phyloP scores from a whole-genome alignment of 1,140 invertebrate genomes.

The Caenorhabditis latens region DNA sequence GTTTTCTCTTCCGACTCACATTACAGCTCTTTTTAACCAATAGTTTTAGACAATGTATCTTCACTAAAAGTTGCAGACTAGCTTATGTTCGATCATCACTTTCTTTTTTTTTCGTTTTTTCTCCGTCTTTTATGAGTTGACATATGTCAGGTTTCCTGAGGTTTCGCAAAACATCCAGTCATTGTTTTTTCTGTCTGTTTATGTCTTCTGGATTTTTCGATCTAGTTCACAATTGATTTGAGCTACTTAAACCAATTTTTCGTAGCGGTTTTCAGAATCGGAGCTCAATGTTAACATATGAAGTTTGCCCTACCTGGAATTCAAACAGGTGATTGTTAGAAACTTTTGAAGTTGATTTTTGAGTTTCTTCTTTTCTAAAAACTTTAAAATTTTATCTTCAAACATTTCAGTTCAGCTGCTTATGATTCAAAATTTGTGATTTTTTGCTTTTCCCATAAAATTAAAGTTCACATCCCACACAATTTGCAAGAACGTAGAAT shows the following conservation, averaged over 20 bases:
- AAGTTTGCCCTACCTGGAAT: background rate
- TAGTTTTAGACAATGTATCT: background rate
- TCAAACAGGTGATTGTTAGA: background rate
- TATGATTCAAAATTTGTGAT: too few species aligned
- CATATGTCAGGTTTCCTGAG: slow-evolving; percentile 41
- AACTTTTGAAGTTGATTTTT: too few species aligned
- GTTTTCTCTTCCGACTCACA: slow-evolving; percentile 3
- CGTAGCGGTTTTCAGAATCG: background rate
- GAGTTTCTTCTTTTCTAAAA: too few species aligned
- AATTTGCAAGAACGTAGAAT: background rate
- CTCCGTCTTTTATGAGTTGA: slow-evolving; percentile 10
- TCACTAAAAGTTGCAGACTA: background rate
- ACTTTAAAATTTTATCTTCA: too few species aligned
- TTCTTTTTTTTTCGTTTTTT: background rate
- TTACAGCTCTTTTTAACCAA: background rate
- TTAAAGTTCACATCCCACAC: background rate
- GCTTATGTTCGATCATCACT: background rate
- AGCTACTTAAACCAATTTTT: background rate
- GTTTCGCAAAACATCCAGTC: slow-evolving; percentile 19
- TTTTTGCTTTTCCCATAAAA: too few species aligned
- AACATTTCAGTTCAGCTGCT: too few species aligned
- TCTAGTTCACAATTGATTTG: background rate
- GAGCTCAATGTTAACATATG: background rate
- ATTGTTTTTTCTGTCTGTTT: background rate
- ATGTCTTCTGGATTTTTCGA: background rate